Evolutionary conservation across 2,113 vertebrate species (phyloP).

Genomic region (Nerophis lumbriciformis): DNA sequence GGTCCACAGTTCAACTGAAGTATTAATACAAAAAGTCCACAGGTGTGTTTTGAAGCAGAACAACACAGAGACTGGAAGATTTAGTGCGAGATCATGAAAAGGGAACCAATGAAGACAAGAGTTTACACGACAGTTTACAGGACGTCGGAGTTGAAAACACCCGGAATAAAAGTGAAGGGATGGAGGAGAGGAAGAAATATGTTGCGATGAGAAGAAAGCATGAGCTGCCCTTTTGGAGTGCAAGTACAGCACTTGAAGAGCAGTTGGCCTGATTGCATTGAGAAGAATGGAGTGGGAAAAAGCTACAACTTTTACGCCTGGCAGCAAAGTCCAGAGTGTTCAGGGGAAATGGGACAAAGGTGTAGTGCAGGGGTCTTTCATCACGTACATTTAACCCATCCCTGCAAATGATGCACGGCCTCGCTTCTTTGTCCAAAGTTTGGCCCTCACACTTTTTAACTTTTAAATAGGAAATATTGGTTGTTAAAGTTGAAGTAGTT

Average conservation of each 20-base stretch:
- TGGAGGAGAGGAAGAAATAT: neutral
- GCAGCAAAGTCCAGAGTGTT: constrained; percentile 24
- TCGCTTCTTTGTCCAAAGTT: no score
- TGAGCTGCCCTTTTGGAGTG: constrained; percentile 21
- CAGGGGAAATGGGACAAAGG: neutral
- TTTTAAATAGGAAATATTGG: no score
- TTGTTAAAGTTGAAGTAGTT: no score
- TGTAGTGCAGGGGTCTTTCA: no score
- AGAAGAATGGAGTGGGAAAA: constrained; percentile 14
- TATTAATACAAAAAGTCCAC: neutral
- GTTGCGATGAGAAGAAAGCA: constrained; percentile 6
- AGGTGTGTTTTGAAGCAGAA: neutral
- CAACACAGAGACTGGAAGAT: neutral
- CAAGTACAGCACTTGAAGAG: constrained; percentile 33
- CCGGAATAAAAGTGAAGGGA: neutral
- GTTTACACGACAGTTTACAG: neutral
- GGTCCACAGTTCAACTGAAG: no score
- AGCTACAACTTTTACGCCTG: neutral
- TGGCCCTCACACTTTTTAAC: no score
- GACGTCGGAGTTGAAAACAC: neutral
- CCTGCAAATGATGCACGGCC: no score
- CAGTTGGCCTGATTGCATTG: constrained; percentile 22
- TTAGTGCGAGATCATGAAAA: constrained; percentile 5
- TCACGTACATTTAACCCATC: neutral
- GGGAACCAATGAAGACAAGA: neutral